Conservation (phyloP, 2,113 vertebrate genomes). For the Acinonyx jubatus region DNA sequence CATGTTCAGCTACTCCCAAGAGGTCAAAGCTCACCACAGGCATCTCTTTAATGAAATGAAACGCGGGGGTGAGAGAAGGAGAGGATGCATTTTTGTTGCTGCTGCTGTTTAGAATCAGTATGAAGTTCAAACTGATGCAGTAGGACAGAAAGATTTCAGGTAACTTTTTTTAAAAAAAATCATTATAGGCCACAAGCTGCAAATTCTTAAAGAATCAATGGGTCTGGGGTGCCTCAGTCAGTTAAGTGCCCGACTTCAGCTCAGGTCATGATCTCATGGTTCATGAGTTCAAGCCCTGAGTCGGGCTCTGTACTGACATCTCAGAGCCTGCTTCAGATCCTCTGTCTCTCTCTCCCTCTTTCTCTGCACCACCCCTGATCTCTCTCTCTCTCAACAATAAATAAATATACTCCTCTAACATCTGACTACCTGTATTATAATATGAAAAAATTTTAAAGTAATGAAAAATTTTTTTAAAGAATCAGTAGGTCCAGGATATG, state of each 20-base stretch:
- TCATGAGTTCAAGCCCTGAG: too few relatives aligned
- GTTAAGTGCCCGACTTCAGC: too few relatives aligned
- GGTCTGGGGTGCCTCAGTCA: neutral
- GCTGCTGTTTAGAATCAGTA: neutral
- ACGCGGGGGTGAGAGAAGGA: neutral
- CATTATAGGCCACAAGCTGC: neutral
- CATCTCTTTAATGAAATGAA: neutral
- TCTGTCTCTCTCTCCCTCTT: too few relatives aligned
- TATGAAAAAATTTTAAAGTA: too few relatives aligned
- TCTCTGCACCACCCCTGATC: too few relatives aligned
- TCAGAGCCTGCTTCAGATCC: too few relatives aligned
- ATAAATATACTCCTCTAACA: too few relatives aligned
- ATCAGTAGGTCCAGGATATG: neutral
- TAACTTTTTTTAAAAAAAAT: neutral
- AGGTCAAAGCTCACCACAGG: neutral
- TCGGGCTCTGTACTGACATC: too few relatives aligned
- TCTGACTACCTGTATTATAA: too few relatives aligned
- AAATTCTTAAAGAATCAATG: neutral
- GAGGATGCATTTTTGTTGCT: neutral
- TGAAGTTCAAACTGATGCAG: neutral
- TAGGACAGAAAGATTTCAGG: neutral
- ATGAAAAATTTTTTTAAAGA: neutral
- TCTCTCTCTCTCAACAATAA: too few relatives aligned
- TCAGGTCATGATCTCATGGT: too few relatives aligned
- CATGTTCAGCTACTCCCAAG: neutral